These are phyloP conservation scores for Agrotis ipsilon DNA, from an alignment of 2,888 invertebrate genomes.

Conservation along the genomic window DNA sequence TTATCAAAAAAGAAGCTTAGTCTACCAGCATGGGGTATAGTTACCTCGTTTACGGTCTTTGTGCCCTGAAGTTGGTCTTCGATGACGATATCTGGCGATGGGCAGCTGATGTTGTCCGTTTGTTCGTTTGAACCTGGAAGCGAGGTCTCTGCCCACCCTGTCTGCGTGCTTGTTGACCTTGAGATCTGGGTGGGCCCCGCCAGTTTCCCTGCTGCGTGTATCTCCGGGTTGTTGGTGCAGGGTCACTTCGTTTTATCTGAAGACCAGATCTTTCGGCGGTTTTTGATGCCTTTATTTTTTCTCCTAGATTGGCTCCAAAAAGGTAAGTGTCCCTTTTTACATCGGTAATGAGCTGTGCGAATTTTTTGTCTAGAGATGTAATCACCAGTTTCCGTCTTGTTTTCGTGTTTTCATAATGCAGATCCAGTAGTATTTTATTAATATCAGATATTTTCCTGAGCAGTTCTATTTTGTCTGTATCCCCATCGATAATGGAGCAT, in stretches of 20 bases:
- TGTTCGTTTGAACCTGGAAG: constrained; percentile 11
- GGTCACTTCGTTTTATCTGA: constrained; percentile 12
- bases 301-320: constrained; percentile 12
- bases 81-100: neutral
- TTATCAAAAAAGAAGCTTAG: constrained; percentile 8
- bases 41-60: neutral
- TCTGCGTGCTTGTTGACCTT: constrained; percentile 7
- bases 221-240: neutral
- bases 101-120: neutral
- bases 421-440: constrained; percentile 15
- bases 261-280: constrained; percentile 15
- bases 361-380: constrained; percentile 8
- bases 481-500: constrained; percentile 8
- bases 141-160: constrained; percentile 10
- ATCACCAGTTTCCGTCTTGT: constrained; percentile 4
- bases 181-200: constrained; percentile 16
- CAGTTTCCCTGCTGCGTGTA: constrained; percentile 4
- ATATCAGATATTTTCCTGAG: constrained; percentile 10
- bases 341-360: constrained; percentile 1
- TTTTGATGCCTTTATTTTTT: constrained; percentile 20
- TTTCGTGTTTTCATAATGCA: constrained; percentile 7
- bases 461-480: constrained; percentile 12
- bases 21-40: constrained; percentile 4
- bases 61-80: constrained; percentile 8
- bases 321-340: constrained; percentile 11